Percentiles rank a stretch among this genome's conserved stretches.
Evolutionary conservation across 1,140 invertebrate species (phyloP).

Genomic region (Aphidius ervi): DNA sequence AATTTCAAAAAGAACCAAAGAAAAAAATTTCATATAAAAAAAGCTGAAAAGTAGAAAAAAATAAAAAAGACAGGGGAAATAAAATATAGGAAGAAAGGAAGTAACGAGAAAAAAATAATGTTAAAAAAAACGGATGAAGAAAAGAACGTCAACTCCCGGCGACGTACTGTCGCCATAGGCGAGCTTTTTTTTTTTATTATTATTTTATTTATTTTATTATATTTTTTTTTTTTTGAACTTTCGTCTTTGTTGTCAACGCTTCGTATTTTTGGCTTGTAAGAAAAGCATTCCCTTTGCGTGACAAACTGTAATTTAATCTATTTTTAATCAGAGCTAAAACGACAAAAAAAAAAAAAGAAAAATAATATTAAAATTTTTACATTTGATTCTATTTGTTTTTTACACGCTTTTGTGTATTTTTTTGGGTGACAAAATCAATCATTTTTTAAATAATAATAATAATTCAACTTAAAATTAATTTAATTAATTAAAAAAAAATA

Average conservation of each 20-base stretch:
- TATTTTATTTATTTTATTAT: not conserved
- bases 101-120: conserved; percentile 2
- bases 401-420: conserved; percentile 2
- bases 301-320: conserved; percentile 20
- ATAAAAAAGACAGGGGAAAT: not conserved
- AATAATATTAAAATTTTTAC: not conserved
- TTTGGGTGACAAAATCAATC: not conserved
- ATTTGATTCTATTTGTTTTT: not conserved
- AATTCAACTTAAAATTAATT: too few relatives aligned
- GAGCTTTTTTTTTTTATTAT: conserved; percentile 13
- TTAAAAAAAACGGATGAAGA: not conserved
- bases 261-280: conserved; percentile 30
- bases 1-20: too few relatives aligned
- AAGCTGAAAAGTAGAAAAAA: not conserved
- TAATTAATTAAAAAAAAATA: too few relatives aligned
- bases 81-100: not conserved
- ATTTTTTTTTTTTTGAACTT: conserved; percentile 6
- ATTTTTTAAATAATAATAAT: not conserved
- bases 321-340: conserved; percentile 12
- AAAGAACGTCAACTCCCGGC: conserved; percentile 5
- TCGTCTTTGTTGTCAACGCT: conserved; percentile 14
- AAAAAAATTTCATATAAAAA: not conserved
- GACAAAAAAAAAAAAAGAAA: not conserved
- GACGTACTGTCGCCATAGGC: conserved; percentile 8
- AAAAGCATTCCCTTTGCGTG: conserved; percentile 34